phyloP scores from a whole-genome alignment of 2,888 invertebrate genomes.

The Nesidiocoris tenuis region DNA sequence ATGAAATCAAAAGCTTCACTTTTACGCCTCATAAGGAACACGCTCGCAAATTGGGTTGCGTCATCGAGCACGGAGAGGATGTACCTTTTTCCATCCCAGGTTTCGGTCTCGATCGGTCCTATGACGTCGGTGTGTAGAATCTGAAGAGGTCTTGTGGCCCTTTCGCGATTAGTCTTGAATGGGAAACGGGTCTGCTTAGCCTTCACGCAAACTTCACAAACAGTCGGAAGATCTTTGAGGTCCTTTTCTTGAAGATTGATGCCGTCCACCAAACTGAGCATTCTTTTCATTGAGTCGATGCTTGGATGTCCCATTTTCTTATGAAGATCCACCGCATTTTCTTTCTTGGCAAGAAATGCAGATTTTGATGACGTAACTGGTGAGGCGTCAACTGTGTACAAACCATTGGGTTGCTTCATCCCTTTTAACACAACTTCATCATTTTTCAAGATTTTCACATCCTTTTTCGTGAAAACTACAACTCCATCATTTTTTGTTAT shows the following conservation, averaged over 20 bases:
- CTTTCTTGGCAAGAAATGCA: neutral
- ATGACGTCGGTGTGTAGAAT: constrained; percentile 47
- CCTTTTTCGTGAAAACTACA: too few species aligned
- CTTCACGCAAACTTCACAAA: constrained; percentile 49
- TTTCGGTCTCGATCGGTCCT: too few species aligned
- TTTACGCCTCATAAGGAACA: too few species aligned
- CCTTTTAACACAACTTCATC: neutral
- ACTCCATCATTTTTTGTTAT: too few species aligned
- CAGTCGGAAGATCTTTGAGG: constrained; percentile 44
- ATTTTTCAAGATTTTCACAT: too few species aligned
- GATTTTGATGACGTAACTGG: neutral
- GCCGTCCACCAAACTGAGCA: too few species aligned
- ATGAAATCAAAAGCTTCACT: neutral
- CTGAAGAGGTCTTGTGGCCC: constrained; percentile 44
- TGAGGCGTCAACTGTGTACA: neutral
- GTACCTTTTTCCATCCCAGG: too few species aligned
- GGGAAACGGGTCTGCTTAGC: constrained; percentile 51
- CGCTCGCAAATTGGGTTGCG: too few species aligned
- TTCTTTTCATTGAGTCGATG: neutral
- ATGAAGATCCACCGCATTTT: neutral
- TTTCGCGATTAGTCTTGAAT: constrained; percentile 44
- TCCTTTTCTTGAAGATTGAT: neutral
- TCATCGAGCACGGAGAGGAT: too few species aligned
- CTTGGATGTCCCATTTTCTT: neutral
- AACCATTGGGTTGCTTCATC: neutral